Evolutionary conservation across 2,113 vertebrate species (phyloP).

Genomic region (Bostrychus sinensis): DNA sequence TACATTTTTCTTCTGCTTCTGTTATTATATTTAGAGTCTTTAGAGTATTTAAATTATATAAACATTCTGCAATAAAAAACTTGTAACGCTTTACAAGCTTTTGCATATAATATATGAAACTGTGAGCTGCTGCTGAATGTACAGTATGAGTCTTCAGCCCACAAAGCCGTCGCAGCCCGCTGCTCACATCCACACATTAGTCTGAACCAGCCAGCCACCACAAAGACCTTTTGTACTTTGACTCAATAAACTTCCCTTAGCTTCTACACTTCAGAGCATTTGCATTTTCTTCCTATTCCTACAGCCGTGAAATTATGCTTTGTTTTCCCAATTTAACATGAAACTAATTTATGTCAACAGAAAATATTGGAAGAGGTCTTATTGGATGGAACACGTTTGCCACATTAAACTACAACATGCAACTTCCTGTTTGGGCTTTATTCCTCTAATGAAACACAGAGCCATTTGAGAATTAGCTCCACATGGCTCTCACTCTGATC

Average conservation of each 20-base stretch:
- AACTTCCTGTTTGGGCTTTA: slow-evolving; percentile 19
- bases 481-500: slow-evolving; percentile 15
- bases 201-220: neutral
- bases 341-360: slow-evolving; percentile 32
- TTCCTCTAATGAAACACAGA: slow-evolving; percentile 36
- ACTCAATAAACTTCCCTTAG: slow-evolving; percentile 19
- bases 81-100: too few relatives aligned
- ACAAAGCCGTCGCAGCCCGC: slow-evolving; percentile 23
- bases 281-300: slow-evolving; percentile 31
- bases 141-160: slow-evolving; percentile 2
- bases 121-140: neutral
- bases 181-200: slow-evolving; percentile 23
- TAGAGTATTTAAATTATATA: too few relatives aligned
- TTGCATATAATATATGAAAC: too few relatives aligned
- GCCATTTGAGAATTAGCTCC: slow-evolving; percentile 17
- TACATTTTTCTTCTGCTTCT: too few relatives aligned
- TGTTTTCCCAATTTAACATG: slow-evolving; percentile 29
- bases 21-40: too few relatives aligned
- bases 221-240: slow-evolving; percentile 47
- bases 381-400: neutral
- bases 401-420: neutral
- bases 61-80: neutral
- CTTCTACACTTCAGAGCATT: slow-evolving; percentile 21
- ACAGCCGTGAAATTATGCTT: slow-evolving; percentile 17
- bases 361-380: neutral